Conservation (phyloP, 2,888 invertebrate species). For the Amiota communis region DNA sequence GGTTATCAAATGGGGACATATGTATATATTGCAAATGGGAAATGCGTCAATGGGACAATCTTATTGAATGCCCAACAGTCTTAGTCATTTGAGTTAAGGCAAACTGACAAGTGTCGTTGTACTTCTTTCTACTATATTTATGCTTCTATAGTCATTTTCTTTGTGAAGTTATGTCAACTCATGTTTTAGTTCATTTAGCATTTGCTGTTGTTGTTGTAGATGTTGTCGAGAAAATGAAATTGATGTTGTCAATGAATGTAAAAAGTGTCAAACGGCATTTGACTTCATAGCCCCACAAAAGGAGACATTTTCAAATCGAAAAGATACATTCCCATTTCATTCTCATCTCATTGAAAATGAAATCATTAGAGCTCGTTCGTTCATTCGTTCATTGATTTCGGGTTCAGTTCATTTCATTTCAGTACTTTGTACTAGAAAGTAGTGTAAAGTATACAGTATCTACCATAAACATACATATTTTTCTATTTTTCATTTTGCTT, state of each 20-base stretch:
- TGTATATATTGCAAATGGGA: neutral
- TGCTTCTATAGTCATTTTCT: too few species aligned
- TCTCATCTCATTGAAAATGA: slow-evolving; percentile 22
- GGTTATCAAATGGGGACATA: neutral
- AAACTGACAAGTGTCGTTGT: neutral
- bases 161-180: neutral
- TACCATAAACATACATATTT: neutral
- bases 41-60: neutral
- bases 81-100: neutral
- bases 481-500: neutral
- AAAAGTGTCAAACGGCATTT: slow-evolving; percentile 15
- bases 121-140: neutral
- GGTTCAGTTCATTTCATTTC: neutral
- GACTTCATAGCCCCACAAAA: neutral
- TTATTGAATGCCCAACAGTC: neutral
- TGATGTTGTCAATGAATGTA: slow-evolving; percentile 17
- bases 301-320: slow-evolving; percentile 17
- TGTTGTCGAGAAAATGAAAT: slow-evolving; percentile 2
- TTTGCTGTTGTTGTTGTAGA: neutral
- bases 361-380: slow-evolving; percentile 17
- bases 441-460: too few species aligned
- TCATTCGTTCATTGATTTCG: neutral
- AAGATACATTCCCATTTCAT: neutral
- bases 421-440: neutral
- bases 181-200: neutral